A percentile compares a stretch with the other conserved stretches of the same genome.
Conservation (phyloP, 2,888 invertebrate genomes). For the Hydriomena furcata region DNA sequence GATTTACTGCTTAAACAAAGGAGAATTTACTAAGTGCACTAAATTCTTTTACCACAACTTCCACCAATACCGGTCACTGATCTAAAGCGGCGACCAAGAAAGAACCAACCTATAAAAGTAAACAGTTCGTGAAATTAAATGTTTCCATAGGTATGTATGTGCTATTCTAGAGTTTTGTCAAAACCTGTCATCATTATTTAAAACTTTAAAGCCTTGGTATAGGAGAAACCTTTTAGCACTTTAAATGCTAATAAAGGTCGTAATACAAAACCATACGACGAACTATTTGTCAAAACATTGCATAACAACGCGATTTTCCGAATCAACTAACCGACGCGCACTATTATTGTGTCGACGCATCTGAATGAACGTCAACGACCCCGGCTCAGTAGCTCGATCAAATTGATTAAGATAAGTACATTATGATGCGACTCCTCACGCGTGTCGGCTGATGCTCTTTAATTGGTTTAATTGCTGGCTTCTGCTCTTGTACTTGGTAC, state of each 20-base stretch:
- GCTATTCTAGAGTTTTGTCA: neutral
- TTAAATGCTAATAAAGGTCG: neutral
- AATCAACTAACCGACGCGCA: conserved; percentile 4
- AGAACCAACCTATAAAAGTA: no score
- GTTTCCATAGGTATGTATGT: neutral
- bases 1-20: conserved; percentile 7
- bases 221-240: neutral
- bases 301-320: conserved; percentile 3
- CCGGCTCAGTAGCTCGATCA: conserved; percentile 59
- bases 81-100: no score
- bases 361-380: conserved; percentile 57
- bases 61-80: no score
- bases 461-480: conserved; percentile 69
- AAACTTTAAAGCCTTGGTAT: neutral
- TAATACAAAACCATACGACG: neutral
- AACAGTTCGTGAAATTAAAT: no score
- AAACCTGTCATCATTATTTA: neutral
- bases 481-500: conserved; percentile 7
- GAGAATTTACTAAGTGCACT: neutral
- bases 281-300: no score
- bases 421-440: conserved; percentile 65
- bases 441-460: conserved; percentile 64
- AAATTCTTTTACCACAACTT: neutral
- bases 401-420: conserved; percentile 75
- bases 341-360: conserved; percentile 26